A percentile compares a stretch with the other conserved stretches of the same genome.
phyloP scores from a whole-genome alignment of 2,888 invertebrate species.

The Aleiodes alternator region DNA sequence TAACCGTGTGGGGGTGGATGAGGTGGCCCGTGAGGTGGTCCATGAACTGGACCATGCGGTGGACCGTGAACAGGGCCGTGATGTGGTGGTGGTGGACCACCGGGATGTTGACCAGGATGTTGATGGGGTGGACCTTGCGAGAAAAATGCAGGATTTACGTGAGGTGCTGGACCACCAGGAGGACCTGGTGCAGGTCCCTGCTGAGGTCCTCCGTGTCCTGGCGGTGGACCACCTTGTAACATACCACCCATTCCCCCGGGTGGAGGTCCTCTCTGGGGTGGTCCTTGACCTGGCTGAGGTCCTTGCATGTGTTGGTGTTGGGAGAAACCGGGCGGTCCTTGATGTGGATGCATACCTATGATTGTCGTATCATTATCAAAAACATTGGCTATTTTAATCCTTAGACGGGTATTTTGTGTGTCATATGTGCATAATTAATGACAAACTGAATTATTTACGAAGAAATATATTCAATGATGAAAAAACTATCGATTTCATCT shows the following conservation, averaged over 20 bases:
- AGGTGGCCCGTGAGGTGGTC: slow-evolving; percentile 81
- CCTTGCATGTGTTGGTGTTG: slow-evolving; percentile 79
- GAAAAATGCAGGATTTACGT: slow-evolving; percentile 98
- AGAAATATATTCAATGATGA: slow-evolving; percentile 1
- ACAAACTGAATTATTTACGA: too few species aligned
- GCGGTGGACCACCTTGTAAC: slow-evolving; percentile 76
- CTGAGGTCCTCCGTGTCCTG: slow-evolving; percentile 77
- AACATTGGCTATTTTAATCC: slow-evolving; percentile 47
- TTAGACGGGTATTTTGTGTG: slow-evolving; percentile 43
- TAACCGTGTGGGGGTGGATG: slow-evolving; percentile 78
- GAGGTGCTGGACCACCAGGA: slow-evolving; percentile 88
- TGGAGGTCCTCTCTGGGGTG: slow-evolving; percentile 80
- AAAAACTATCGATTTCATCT: not conserved
- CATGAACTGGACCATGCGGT: slow-evolving; percentile 81
- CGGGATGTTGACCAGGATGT: slow-evolving; percentile 78
- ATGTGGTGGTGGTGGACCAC: slow-evolving; percentile 80
- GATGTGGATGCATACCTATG: slow-evolving; percentile 80
- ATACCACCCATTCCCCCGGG: slow-evolving; percentile 74
- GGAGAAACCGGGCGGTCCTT: slow-evolving; percentile 77
- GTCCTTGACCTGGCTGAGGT: slow-evolving; percentile 84
- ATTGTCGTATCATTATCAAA: slow-evolving; percentile 49
- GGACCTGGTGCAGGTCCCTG: slow-evolving; percentile 79
- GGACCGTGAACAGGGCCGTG: slow-evolving; percentile 83
- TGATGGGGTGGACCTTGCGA: slow-evolving; percentile 83
- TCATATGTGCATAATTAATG: too few species aligned